Evolutionary conservation across 1,140 invertebrate species (phyloP).

Genomic region (Drosophila subpulchrella): DNA sequence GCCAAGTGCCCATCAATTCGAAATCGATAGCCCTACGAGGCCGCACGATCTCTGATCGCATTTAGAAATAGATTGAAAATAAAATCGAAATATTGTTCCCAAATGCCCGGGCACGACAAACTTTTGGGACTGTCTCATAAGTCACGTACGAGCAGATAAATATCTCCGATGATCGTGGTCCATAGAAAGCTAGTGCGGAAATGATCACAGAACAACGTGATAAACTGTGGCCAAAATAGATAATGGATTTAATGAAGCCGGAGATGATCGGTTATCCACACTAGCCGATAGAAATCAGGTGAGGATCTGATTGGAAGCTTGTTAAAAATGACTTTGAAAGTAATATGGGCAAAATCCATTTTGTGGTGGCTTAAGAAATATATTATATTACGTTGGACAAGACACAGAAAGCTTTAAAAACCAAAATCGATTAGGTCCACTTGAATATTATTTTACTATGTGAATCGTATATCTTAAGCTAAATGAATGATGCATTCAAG

Average conservation of each 20-base stretch:
- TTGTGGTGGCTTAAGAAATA: neutral
- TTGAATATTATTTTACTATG: too few species aligned
- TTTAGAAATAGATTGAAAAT: slow-evolving; percentile 64
- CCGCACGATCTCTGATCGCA: slow-evolving; percentile 45
- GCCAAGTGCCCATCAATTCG: slow-evolving; percentile 67
- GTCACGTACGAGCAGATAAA: slow-evolving; percentile 55
- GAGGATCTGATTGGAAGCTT: neutral
- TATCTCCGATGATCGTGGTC: slow-evolving; percentile 26
- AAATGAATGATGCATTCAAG: neutral
- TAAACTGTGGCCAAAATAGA: slow-evolving; percentile 18
- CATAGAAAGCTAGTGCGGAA: slow-evolving; percentile 5
- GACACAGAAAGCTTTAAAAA: too few species aligned
- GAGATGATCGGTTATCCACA: slow-evolving; percentile 20
- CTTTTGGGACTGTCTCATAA: slow-evolving; percentile 40
- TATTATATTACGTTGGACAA: neutral
- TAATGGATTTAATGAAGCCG: slow-evolving; percentile 17
- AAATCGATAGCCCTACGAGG: slow-evolving; percentile 65
- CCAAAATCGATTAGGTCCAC: neutral
- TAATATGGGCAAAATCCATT: neutral
- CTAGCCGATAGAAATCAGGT: neutral
- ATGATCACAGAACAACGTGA: slow-evolving; percentile 16
- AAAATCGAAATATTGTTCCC: slow-evolving; percentile 45
- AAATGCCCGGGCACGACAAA: slow-evolving; percentile 37
- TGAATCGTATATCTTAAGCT: neutral
- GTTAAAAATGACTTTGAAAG: neutral